Base-by-base conservation (phyloP, 2,888 invertebrate species). In the Sicus ferrugineus region DNA sequence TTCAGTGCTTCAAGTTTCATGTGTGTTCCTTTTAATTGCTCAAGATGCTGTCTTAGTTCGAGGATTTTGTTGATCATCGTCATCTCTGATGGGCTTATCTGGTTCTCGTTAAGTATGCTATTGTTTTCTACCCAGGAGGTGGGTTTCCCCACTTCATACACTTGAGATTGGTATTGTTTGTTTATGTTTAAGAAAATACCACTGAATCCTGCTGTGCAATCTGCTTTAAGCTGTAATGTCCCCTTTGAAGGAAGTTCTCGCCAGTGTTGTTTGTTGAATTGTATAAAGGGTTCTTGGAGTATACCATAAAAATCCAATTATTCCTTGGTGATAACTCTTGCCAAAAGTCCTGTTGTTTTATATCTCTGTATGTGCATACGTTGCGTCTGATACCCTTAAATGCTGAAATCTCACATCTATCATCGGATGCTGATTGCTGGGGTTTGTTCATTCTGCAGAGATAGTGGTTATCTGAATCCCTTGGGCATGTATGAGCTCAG, bases 51-150 rank as follows among this genome's bases (percentile, higher is more conserved):
- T n/a, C 52, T 19, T 21, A 9, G 19, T n/a, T 52, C 52, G 52
- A 9, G 11, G n/a, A 52, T 52, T n/a, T 52, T 52, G 19, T 52
- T 26, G 11, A 52, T 52, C 52, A 52, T 52, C 52, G 52, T 52
- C 52, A 21, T 52, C 11, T n/a, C 52, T 26, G 52, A 3, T 52
- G 52, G 52, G 21, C 52, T 52, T n/a, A 52, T 7, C 26, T 52
- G 52, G 52, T 52, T 52, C 23, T 52, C 52, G 23, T 54, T 23
- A 28, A 54, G 23, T 54, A 14, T 7, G 23, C 54, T 54, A 9
- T 54, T 14, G 14, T 54, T 26, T 23, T 54, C 14, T 54, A n/a
- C n/a, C n/a, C n/a, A n/a, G n/a, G n/a, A n/a, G n/a, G n/a, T n/a
- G n/a, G n/a, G n/a, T n/a, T n/a, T n/a, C n/a, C n/a, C n/a, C n/a